phyloP scores from a whole-genome alignment of 2,888 invertebrate species.

The Phortica okadai region DNA sequence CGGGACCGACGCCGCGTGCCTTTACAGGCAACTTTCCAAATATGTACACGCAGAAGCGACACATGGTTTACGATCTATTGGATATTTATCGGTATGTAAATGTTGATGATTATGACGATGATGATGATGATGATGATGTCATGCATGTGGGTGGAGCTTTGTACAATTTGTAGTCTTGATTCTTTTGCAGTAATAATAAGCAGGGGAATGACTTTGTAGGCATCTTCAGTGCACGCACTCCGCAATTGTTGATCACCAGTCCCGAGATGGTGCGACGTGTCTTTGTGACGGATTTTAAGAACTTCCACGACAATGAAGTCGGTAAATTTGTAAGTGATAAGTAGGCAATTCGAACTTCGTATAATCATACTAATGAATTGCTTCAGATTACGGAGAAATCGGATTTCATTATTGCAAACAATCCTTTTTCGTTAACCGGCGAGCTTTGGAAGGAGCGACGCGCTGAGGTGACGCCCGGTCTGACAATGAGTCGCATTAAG shows the following conservation, averaged over 20 bases:
- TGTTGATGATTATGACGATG: background rate
- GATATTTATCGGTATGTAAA: constrained; percentile 73
- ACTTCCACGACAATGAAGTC: constrained; percentile 72
- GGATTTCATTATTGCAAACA: constrained; percentile 77
- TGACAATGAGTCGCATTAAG: constrained; percentile 78
- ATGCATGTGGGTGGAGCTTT: background rate
- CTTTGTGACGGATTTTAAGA: constrained; percentile 75
- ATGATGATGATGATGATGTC: background rate
- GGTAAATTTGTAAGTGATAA: constrained; percentile 41
- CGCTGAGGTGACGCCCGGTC: constrained; percentile 77
- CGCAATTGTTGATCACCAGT: constrained; percentile 73
- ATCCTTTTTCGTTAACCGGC: constrained; percentile 77
- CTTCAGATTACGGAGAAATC: constrained; percentile 69
- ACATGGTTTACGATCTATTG: constrained; percentile 69
- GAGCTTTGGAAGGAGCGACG: constrained; percentile 78
- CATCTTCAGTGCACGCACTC: constrained; percentile 69
- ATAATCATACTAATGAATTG: background rate
- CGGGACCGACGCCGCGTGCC: constrained; percentile 70
- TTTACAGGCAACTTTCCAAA: constrained; percentile 73
- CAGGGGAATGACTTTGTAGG: constrained; percentile 73
- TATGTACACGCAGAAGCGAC: constrained; percentile 60
- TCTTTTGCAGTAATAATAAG: constrained; percentile 58
- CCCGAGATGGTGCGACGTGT: constrained; percentile 72
- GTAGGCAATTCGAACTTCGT: background rate
- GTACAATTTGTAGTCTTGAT: background rate